Conservation (phyloP, 2,797 vertebrate genomes). For the Trachurus trachurus region DNA sequence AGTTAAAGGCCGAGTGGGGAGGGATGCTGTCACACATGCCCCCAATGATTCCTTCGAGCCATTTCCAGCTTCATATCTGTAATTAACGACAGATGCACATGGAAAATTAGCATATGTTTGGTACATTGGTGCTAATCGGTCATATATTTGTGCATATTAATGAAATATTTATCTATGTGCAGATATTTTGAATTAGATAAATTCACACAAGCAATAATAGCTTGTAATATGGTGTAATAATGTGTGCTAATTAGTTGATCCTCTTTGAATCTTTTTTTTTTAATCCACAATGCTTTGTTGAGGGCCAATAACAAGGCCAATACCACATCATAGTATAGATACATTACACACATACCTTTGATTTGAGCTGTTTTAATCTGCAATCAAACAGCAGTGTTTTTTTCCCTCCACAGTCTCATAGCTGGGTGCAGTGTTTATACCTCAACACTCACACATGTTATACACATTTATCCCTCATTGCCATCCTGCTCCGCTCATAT, state of each 20-base stretch:
- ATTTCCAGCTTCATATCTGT: conserved; percentile 84
- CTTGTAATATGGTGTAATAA: conserved; percentile 46
- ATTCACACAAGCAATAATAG: conserved; percentile 54
- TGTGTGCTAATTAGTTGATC: conserved; percentile 53
- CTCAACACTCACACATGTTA: conserved; percentile 9
- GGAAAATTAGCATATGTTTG: conserved; percentile 87
- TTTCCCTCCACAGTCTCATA: conserved; percentile 7
- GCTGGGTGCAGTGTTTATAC: conserved; percentile 33
- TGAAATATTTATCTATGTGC: conserved; percentile 75
- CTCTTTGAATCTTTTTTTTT: conserved; percentile 23
- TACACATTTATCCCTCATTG: conserved; percentile 45
- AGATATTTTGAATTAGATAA: conserved; percentile 60
- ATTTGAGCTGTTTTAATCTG: conserved; percentile 28
- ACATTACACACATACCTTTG: conserved; percentile 30
- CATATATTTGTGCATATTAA: conserved; percentile 83
- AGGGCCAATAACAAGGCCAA: conserved; percentile 43
- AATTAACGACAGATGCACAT: conserved; percentile 88
- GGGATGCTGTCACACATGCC: conserved; percentile 71
- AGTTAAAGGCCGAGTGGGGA: conserved; percentile 54
- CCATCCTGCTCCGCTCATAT: conserved; percentile 52
- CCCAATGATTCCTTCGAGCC: conserved; percentile 80
- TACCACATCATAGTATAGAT: conserved; percentile 19
- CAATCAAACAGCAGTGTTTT: conserved; percentile 26
- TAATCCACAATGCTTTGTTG: conserved; percentile 48
- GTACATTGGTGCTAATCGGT: conserved; percentile 83